Evolutionary conservation across 2,888 invertebrate species (phyloP).

Genomic region (Atrina japonica): DNA sequence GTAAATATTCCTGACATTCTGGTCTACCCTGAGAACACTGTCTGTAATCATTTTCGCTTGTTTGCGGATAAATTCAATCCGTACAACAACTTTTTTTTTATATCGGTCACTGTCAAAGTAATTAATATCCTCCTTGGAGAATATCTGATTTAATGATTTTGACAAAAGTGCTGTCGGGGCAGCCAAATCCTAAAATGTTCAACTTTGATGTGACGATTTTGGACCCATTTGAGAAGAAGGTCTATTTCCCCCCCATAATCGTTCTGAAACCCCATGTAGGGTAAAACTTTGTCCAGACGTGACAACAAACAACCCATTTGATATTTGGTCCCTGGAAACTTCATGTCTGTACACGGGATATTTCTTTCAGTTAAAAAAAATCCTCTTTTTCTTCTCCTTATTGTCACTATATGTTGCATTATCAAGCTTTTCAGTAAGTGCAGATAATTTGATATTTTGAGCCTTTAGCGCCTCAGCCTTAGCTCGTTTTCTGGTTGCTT

Average conservation of each 20-base stretch:
- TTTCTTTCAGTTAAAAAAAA: neutral
- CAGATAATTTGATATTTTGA: too few species aligned
- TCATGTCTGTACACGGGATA: too few species aligned
- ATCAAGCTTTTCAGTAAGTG: constrained; percentile 7
- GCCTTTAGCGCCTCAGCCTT: too few species aligned
- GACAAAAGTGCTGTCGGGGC: constrained; percentile 35
- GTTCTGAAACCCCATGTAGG: constrained; percentile 34
- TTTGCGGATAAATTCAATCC: constrained; percentile 42
- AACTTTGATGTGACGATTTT: constrained; percentile 24
- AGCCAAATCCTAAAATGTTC: constrained; percentile 41
- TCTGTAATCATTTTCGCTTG: neutral
- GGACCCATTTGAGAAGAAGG: constrained; percentile 41
- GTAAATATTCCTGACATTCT: neutral
- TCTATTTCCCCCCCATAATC: constrained; percentile 36
- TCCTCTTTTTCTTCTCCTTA: neutral
- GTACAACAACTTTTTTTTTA: constrained; percentile 32
- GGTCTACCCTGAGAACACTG: too few species aligned
- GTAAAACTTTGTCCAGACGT: constrained; percentile 36
- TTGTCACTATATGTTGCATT: too few species aligned
- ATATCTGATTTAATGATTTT: constrained; percentile 41
- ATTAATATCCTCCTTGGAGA: constrained; percentile 41
- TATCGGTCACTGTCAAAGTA: constrained; percentile 40
- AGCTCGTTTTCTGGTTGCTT: too few species aligned
- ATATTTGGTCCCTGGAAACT: too few species aligned
- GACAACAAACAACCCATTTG: constrained; percentile 36